Base-by-base conservation (phyloP, 1,140 invertebrate genomes). In the Pseudomyrmex concolor region DNA sequence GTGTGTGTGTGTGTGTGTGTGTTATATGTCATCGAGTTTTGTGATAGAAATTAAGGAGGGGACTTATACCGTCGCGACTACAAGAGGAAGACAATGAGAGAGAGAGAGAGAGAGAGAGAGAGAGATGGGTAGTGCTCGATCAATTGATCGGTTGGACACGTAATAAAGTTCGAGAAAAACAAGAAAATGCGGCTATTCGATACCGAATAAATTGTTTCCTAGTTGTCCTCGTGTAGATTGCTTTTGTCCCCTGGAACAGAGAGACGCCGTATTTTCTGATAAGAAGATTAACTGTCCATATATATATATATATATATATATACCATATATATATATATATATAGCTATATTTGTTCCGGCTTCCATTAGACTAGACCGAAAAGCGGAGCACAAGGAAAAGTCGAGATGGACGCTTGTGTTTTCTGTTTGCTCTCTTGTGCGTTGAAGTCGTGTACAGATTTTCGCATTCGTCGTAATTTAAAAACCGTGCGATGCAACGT, bases 191-290 rank as follows among this genome's bases (percentile, higher is more conserved):
- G 66, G 54, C 76, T 48, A 80, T 80, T 80, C 76, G 66, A 80
- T 80, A 80, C 76, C 66, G 76, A 80, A 80, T 80, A 80, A 80
- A 80, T 80, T 80, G 76, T 80, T 80, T 80, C 67, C 66, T 71
- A 80, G 66, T 80, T 80, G 76, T 78, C 54, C n/a, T 10, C 66
- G 76, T 60, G 76, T 71, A 80, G 76, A 80, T 80, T 80, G 76
- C 76, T 80, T 80, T 80, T 70, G 67, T 70, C 22, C 45, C 55
- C n/a, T 43, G 19, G 34, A 50, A 60, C 66, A 59, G 66, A 71
- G 76, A 48, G 43, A 45, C 8, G 43, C 19, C 54, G 66, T 80
- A 80, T 80, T 80, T 80, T 12, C 66, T 71, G 66, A 70, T 80
- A 80, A 80, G 76, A 80, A 80, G 66, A 71, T 80, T 80, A 80